Conservation (phyloP, 2,797 vertebrate genomes). For the Cheirogaleus major region DNA sequence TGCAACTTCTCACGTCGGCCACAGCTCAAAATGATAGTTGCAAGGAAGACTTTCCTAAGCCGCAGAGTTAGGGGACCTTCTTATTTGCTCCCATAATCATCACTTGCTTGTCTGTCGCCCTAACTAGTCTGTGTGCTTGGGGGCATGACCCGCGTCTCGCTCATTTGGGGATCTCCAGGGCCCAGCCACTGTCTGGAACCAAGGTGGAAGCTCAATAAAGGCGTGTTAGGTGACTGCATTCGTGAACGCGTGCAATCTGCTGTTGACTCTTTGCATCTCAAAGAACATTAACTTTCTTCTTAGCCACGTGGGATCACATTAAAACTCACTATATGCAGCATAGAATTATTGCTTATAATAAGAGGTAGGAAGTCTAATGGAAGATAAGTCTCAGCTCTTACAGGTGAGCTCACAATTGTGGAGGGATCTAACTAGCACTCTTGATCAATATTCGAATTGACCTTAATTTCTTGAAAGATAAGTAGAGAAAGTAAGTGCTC, state of each 20-base stretch:
- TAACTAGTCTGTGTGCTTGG: neutral
- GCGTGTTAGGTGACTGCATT: too few species aligned
- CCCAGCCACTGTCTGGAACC: neutral
- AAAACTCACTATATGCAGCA: neutral
- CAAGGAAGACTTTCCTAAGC: neutral
- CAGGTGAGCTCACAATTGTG: neutral
- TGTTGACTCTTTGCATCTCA: neutral
- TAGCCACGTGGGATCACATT: neutral
- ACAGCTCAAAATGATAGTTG: neutral
- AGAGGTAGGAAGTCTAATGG: neutral
- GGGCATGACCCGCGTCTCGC: neutral
- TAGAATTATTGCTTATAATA: neutral
- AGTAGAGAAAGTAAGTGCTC: neutral
- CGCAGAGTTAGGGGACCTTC: neutral
- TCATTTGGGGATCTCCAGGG: neutral
- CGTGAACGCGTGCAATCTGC: neutral
- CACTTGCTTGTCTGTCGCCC: neutral
- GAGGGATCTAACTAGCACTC: neutral
- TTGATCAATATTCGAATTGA: neutral
- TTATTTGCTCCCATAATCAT: neutral
- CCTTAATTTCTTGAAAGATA: neutral
- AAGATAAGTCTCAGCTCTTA: neutral
- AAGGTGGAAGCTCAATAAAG: neutral
- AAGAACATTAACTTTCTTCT: neutral
- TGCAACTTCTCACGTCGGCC: neutral